Conservation (phyloP, 2,113 vertebrate genomes). For the Lutjanus erythropterus region DNA sequence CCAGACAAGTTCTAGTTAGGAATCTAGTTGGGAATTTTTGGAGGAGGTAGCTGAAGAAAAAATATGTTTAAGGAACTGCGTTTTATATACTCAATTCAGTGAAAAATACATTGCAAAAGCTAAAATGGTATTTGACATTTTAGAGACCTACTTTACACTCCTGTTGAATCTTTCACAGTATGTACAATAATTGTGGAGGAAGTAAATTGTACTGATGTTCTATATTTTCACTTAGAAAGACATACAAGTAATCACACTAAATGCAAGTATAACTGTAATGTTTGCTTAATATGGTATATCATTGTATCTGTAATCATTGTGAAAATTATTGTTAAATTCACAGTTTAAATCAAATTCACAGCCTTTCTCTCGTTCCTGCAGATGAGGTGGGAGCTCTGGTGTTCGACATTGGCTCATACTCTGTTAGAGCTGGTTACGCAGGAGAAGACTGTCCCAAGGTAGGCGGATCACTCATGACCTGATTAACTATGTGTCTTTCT, state of each 20-base stretch:
- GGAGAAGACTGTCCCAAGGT: conserved; percentile 99
- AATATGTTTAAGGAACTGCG: neutral
- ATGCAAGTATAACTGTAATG: neutral
- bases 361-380: conserved; percentile 70
- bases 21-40: neutral
- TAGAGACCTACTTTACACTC: too few relatives aligned
- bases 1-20: too few relatives aligned
- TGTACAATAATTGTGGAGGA: neutral
- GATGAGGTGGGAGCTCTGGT: conserved; percentile 99
- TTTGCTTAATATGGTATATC: neutral
- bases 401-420: conserved; percentile 98
- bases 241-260: neutral
- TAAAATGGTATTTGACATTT: neutral
- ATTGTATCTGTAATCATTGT: neutral
- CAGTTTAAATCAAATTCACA: neutral
- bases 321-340: neutral
- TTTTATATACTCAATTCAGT: neutral
- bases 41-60: neutral
- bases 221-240: neutral
- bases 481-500: conserved; percentile 64
- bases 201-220: neutral
- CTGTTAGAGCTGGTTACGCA: conserved; percentile 97
- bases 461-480: conserved; percentile 65
- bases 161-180: neutral
- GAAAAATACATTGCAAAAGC: neutral